Percentiles rank a stretch among this genome's conserved stretches.
Conservation (phyloP, 2,888 invertebrate species). For the Plebejus anna region DNA sequence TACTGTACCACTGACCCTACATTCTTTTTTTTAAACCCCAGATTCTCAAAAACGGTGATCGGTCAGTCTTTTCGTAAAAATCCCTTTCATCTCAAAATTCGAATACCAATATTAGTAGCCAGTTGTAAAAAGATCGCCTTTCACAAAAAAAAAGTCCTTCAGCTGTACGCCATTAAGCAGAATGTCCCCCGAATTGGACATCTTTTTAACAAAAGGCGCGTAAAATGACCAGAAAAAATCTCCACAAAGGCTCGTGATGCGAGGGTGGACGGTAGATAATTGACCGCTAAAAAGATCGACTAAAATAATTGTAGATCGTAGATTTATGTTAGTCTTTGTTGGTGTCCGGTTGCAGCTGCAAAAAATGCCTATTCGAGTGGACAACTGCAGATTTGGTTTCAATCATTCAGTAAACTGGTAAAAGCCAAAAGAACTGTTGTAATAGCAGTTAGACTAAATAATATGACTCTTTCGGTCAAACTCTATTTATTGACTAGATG, state of each 20-base stretch:
- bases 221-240: constrained; percentile 74
- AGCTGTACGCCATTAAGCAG: constrained; percentile 68
- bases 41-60: background rate
- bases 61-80: background rate
- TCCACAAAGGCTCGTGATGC: constrained; percentile 66
- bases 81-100: constrained; percentile 10
- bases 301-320: constrained; percentile 74
- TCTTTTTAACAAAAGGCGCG: constrained; percentile 70
- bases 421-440: background rate
- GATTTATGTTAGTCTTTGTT: constrained; percentile 76
- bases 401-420: background rate
- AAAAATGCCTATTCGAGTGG: background rate
- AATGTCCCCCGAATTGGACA: constrained; percentile 65
- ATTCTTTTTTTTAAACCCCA: background rate
- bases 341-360: constrained; percentile 74
- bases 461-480: too few species aligned
- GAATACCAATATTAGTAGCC: constrained; percentile 11
- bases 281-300: constrained; percentile 53
- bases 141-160: constrained; percentile 42
- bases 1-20: background rate
- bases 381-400: background rate
- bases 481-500: too few species aligned
- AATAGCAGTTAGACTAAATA: too few species aligned
- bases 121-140: constrained; percentile 28
- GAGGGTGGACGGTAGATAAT: constrained; percentile 76